Evolutionary conservation across 2,113 vertebrate genomes (phyloP).

Genomic region (Aptenodytes forsteri): DNA sequence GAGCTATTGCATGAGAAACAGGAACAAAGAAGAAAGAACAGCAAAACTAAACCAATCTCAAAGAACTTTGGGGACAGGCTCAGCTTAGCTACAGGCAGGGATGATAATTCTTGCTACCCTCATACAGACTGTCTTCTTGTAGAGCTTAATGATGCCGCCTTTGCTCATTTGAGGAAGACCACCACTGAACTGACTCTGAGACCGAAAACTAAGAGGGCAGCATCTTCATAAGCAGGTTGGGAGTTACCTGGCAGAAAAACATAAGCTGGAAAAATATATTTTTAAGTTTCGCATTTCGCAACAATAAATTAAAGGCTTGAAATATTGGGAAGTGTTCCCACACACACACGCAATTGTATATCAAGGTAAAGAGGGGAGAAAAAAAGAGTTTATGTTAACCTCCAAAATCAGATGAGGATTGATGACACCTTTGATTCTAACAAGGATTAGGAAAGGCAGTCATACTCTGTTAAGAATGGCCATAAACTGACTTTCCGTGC

Average conservation of each 20-base stretch:
- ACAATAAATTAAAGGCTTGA: background rate
- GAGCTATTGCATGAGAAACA: background rate
- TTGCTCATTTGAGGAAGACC: background rate
- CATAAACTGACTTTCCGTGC: background rate
- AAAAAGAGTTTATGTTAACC: background rate
- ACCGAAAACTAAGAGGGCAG: background rate
- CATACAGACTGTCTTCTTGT: background rate
- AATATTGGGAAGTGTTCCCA: background rate
- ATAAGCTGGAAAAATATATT: background rate
- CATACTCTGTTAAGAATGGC: background rate
- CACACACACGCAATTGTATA: background rate
- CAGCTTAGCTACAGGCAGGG: background rate
- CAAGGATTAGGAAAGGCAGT: background rate
- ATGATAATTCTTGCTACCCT: background rate
- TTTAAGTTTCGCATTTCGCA: background rate
- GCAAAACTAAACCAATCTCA: background rate
- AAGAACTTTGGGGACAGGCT: background rate
- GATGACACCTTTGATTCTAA: background rate
- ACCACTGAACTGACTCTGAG: background rate
- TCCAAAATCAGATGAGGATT: background rate
- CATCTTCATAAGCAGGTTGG: background rate
- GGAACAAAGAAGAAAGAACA: background rate
- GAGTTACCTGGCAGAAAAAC: background rate
- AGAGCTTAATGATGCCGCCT: background rate
- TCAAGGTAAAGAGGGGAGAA: background rate